Percentiles rank a stretch among this genome's conserved stretches.
phyloP scores from a whole-genome alignment of 2,797 vertebrate species.

The Pitangus sulphuratus region DNA sequence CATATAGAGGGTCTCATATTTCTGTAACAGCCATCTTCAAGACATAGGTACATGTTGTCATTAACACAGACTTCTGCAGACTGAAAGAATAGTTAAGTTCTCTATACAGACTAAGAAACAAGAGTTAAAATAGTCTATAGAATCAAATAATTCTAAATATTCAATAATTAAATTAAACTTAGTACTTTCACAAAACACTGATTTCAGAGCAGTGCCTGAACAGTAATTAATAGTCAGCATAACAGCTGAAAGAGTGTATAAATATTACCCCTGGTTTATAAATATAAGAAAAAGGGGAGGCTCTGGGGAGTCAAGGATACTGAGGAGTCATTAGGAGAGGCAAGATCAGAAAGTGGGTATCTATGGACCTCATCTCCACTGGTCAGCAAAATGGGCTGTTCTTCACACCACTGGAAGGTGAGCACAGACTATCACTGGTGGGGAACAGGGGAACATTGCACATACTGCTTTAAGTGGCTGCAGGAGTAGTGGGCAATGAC shows the following conservation, averaged over 20 bases:
- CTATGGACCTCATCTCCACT: not conserved
- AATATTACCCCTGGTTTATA: not conserved
- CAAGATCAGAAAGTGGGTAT: not conserved
- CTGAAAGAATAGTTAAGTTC: not conserved
- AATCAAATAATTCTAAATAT: not conserved
- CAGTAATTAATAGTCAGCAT: not conserved
- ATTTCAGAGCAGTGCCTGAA: not conserved
- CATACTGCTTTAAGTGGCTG: not conserved
- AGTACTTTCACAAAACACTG: not conserved
- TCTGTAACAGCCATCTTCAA: not conserved
- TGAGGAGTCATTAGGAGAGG: not conserved
- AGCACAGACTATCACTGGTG: not conserved
- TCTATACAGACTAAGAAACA: not conserved
- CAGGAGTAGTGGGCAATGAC: not conserved
- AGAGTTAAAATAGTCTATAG: not conserved
- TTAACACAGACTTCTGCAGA: not conserved
- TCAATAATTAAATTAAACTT: not conserved
- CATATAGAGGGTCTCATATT: not conserved
- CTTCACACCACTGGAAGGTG: not conserved
- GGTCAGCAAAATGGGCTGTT: not conserved
- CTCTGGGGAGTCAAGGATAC: not conserved
- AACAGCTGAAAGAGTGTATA: not conserved
- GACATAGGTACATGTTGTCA: not conserved
- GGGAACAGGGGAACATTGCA: not conserved
- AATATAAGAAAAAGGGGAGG: not conserved